phyloP scores from a whole-genome alignment of 2,113 vertebrate genomes.

The Psittacula cyanocephala region DNA sequence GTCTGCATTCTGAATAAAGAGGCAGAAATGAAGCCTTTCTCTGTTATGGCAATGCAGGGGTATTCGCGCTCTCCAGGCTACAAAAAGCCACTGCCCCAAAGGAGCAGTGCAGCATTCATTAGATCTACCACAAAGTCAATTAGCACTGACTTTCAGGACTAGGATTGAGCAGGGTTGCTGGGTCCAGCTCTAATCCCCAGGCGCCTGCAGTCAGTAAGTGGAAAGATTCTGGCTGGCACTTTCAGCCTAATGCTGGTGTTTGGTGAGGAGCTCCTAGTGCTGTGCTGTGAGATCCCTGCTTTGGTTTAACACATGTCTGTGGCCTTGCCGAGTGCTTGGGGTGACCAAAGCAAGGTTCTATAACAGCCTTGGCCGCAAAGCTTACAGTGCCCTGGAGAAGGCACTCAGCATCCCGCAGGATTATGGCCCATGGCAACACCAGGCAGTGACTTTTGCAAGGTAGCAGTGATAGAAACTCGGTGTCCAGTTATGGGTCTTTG shows the following conservation, averaged over 20 bases:
- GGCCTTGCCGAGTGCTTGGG: neutral
- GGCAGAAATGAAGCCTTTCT: neutral
- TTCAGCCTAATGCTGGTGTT: neutral
- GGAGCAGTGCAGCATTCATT: neutral
- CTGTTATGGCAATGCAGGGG: accelerated
- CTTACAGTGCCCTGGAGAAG: neutral
- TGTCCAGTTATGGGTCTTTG: accelerated
- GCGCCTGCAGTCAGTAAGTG: neutral
- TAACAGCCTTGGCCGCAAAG: neutral
- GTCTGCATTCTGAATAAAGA: neutral
- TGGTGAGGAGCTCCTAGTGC: neutral
- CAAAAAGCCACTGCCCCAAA: neutral
- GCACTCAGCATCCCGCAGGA: neutral
- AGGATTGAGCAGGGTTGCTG: accelerated
- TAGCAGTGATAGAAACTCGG: neutral
- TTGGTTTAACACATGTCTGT: neutral
- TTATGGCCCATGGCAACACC: neutral
- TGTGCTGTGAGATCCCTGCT: accelerated
- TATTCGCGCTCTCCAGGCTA: neutral
- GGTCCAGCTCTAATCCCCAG: neutral
- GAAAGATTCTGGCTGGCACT: too few relatives aligned
- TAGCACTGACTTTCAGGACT: accelerated
- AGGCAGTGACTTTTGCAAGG: neutral
- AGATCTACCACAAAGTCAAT: accelerated
- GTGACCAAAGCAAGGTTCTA: too few relatives aligned